Conservation (phyloP, 2,113 vertebrate species). For the Neomonachus schauinslandi region DNA sequence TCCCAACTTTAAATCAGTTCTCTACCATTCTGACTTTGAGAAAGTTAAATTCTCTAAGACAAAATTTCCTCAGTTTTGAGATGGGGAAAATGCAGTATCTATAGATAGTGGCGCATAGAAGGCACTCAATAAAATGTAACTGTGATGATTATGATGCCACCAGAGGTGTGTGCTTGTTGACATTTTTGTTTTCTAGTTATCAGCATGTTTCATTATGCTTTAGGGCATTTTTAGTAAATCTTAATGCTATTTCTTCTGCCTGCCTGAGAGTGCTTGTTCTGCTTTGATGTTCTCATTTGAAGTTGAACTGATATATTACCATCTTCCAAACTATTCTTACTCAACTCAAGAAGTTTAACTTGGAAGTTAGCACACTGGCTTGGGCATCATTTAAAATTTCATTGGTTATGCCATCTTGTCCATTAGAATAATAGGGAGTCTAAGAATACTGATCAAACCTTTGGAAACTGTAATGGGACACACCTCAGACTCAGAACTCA, state of each 20-base stretch:
- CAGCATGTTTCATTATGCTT: neutral
- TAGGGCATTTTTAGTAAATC: neutral
- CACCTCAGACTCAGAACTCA: neutral
- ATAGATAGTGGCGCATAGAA: neutral
- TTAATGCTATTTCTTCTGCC: neutral
- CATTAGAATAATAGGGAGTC: neutral
- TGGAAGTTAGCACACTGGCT: constrained; percentile 6
- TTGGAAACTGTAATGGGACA: neutral
- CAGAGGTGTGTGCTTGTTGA: neutral
- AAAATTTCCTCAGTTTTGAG: neutral
- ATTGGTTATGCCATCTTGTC: neutral
- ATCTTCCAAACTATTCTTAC: neutral
- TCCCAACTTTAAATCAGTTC: constrained; percentile 3
- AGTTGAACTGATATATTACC: neutral
- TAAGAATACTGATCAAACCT: neutral
- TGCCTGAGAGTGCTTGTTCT: neutral
- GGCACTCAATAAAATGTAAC: neutral
- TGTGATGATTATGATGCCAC: neutral
- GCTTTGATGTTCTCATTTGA: neutral
- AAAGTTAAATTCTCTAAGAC: constrained; percentile 27
- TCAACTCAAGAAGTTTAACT: neutral
- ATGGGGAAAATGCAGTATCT: neutral
- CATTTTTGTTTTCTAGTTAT: neutral
- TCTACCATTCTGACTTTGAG: neutral
- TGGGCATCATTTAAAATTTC: neutral